Percentiles rank a stretch among this genome's conserved stretches.
phyloP scores from a whole-genome alignment of 2,113 vertebrate species.

The Chaenogobius annularis region DNA sequence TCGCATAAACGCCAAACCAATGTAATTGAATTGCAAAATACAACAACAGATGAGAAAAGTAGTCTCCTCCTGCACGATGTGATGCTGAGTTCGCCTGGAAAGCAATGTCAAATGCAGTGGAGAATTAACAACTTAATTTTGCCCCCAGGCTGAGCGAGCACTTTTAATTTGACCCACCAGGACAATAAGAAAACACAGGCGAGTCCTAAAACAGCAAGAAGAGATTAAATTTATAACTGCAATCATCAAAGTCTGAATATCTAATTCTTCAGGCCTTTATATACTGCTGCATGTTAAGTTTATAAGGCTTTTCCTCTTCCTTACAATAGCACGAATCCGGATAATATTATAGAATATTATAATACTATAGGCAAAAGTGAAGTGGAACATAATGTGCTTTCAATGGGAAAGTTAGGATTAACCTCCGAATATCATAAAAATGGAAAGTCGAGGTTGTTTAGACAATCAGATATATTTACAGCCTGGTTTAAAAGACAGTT shows the following conservation, averaged over 20 bases:
- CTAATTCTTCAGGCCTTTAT: neutral
- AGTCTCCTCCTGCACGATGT: neutral
- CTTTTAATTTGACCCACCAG: neutral
- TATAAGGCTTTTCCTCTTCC: too few species aligned
- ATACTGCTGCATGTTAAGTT: too few species aligned
- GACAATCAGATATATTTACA: too few species aligned
- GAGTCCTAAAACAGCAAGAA: neutral
- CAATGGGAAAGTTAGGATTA: too few species aligned
- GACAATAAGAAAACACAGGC: neutral
- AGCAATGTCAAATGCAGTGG: neutral
- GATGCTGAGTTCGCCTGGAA: slow-evolving; percentile 13
- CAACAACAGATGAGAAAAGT: slow-evolving; percentile 10
- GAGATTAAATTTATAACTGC: neutral
- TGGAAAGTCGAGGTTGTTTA: too few species aligned
- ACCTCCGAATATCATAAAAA: too few species aligned
- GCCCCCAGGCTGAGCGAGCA: slow-evolving; percentile 2
- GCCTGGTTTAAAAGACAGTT: too few species aligned
- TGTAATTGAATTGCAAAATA: slow-evolving; percentile 60
- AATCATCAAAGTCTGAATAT: neutral
- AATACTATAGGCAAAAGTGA: too few species aligned
- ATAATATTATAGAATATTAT: too few species aligned
- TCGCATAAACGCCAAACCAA: slow-evolving; percentile 51
- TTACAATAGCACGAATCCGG: too few species aligned
- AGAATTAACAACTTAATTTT: neutral
- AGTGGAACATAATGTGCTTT: too few species aligned